phyloP scores from a whole-genome alignment of 2,797 vertebrate genomes.

The Falco cherrug region DNA sequence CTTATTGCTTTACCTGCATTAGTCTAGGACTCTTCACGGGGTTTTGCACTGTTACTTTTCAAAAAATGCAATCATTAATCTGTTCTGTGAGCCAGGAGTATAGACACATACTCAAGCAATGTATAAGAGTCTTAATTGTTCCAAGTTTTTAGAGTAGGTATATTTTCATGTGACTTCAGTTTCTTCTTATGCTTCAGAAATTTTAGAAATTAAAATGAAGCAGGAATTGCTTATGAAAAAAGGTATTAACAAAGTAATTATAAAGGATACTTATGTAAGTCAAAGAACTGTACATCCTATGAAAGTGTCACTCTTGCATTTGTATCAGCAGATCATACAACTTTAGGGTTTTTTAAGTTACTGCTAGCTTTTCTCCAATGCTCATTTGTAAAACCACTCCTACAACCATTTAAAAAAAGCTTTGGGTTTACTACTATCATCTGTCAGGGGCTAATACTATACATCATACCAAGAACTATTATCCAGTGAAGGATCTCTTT shows the following conservation, averaged over 20 bases:
- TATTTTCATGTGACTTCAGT: background rate
- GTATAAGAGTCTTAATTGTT: background rate
- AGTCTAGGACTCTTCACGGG: background rate
- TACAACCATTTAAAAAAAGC: background rate
- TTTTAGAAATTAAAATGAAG: background rate
- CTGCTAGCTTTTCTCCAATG: background rate
- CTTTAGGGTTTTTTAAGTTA: background rate
- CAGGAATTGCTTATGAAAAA: background rate
- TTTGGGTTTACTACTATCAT: background rate
- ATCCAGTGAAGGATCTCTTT: background rate
- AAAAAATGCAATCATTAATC: background rate
- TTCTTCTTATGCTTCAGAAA: background rate
- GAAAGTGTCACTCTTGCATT: background rate
- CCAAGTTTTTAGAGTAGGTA: background rate
- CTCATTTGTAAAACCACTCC: background rate
- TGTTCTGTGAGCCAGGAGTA: background rate
- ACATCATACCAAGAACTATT: background rate
- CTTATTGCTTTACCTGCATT: background rate
- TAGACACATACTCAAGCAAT: background rate
- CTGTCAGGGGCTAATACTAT: background rate
- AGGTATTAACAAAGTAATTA: background rate
- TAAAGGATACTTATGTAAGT: background rate
- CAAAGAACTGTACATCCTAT: background rate
- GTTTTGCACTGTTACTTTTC: background rate
- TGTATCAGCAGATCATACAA: background rate